phyloP scores from a whole-genome alignment of 2,888 invertebrate species.

The Ditula angustiorana region DNA sequence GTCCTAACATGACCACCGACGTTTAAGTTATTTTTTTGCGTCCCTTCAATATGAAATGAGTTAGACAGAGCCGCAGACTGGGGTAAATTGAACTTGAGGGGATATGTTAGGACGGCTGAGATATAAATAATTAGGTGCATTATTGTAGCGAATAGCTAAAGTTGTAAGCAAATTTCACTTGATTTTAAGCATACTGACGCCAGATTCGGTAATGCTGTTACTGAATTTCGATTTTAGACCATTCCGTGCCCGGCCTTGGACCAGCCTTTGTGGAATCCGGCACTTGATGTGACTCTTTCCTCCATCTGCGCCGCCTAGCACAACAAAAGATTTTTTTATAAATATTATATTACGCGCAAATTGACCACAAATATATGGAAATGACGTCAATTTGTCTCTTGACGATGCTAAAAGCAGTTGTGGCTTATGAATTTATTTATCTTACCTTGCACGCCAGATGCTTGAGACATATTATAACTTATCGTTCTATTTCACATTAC shows the following conservation, averaged over 20 bases:
- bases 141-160: not conserved
- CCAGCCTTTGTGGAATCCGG: slow-evolving; percentile 65
- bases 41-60: no score
- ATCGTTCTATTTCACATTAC: not conserved
- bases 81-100: no score
- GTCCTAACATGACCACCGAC: no score
- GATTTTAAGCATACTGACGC: slow-evolving; percentile 45
- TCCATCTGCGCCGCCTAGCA: not conserved
- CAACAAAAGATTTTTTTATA: not conserved
- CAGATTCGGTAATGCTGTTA: slow-evolving; percentile 45
- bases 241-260: slow-evolving; percentile 47
- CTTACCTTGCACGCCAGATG: slow-evolving; percentile 2
- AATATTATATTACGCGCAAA: not conserved
- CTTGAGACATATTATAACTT: not conserved
- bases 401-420: no score
- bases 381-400: not conserved
- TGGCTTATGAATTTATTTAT: not conserved
- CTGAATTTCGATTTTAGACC: slow-evolving; percentile 46
- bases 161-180: not conserved
- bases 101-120: no score
- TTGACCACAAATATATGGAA: not conserved
- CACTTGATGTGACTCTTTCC: slow-evolving; percentile 49
- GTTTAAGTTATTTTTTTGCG: no score
- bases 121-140: no score
- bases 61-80: no score